These are phyloP conservation scores for Caradrina clavipalpis DNA, from an alignment of 2,888 invertebrate species.

Conservation along the genomic window DNA sequence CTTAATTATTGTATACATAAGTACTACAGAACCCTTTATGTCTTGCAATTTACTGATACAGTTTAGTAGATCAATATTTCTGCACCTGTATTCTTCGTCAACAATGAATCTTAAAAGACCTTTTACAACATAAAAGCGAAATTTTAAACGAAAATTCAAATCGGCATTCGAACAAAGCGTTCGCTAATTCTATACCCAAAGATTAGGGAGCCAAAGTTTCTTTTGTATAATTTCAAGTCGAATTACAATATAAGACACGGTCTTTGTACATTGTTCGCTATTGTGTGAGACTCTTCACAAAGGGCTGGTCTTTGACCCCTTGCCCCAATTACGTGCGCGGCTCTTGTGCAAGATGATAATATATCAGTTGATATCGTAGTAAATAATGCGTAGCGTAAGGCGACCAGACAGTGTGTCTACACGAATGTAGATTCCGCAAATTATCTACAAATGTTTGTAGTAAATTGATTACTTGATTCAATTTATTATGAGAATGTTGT, in stretches of 20 bases:
- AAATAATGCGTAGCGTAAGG: constrained; percentile 64
- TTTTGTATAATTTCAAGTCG: constrained; percentile 55
- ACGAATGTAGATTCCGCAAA: constrained; percentile 44
- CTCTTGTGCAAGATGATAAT: constrained; percentile 71
- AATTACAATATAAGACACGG: constrained; percentile 63
- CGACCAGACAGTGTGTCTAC: constrained; percentile 60
- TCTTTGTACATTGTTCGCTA: constrained; percentile 61
- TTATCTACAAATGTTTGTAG: constrained; percentile 46
- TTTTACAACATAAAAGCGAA: not conserved
- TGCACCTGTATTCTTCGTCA: not conserved
- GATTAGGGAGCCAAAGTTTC: constrained; percentile 43
- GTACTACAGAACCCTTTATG: too few relatives aligned
- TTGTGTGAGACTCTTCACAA: constrained; percentile 71
- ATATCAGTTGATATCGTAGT: constrained; percentile 68
- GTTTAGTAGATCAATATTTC: not conserved
- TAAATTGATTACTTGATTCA: constrained; percentile 22
- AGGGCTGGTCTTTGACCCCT: constrained; percentile 81
- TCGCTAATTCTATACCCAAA: constrained; percentile 42
- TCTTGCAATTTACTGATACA: not conserved
- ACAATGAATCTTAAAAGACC: not conserved
- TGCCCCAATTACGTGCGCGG: constrained; percentile 74
- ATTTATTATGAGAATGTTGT: constrained; percentile 9
- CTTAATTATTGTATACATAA: too few relatives aligned
- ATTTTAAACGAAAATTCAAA: constrained; percentile 35
- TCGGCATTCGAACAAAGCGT: constrained; percentile 31